These are phyloP conservation scores for Stylophora pistillata DNA, from an alignment of 64 coral and sea anemone genomes.

Conservation along the genomic window DNA sequence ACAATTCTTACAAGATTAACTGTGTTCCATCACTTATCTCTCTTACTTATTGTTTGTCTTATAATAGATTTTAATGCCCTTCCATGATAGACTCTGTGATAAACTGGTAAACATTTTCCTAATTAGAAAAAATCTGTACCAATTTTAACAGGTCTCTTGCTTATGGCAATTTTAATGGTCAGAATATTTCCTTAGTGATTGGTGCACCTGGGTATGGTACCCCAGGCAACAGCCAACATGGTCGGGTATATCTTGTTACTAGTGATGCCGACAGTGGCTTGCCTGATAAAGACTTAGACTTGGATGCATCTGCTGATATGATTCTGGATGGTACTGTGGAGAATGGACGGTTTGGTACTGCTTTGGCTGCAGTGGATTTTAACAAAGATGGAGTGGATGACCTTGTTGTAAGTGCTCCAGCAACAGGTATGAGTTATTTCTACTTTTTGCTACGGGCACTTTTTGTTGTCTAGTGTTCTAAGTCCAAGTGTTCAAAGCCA, in stretches of 20 bases:
- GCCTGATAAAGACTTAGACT: conserved; percentile 57
- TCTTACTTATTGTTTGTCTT: too few relatives aligned
- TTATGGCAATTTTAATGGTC: conserved; percentile 76
- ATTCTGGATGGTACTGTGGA: conserved; percentile 75
- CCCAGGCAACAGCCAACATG: conserved; percentile 81
- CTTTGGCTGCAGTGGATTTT: conserved; percentile 78
- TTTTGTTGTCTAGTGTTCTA: too few relatives aligned
- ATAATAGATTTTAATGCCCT: too few relatives aligned
- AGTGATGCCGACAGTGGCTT: conserved; percentile 46
- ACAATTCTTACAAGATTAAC: too few relatives aligned
- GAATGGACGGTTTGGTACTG: conserved; percentile 89
- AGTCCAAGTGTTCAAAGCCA: too few relatives aligned
- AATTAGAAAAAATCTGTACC: background rate
- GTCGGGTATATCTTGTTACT: conserved; percentile 78
- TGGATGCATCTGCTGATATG: conserved; percentile 69
- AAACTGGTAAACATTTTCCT: background rate
- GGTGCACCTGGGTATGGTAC: conserved; percentile 87
- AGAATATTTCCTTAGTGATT: conserved; percentile 44
- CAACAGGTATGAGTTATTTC: conserved; percentile 58
- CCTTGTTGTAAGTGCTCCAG: conserved; percentile 86
- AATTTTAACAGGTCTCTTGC: conserved; percentile 62
- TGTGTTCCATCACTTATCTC: too few relatives aligned
- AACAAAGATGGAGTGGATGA: conserved; percentile 94
- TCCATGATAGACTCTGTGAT: too few relatives aligned
- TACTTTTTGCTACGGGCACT: too few relatives aligned